Conservation (phyloP, 1,140 invertebrate species). For the Cotesia glomerata region DNA sequence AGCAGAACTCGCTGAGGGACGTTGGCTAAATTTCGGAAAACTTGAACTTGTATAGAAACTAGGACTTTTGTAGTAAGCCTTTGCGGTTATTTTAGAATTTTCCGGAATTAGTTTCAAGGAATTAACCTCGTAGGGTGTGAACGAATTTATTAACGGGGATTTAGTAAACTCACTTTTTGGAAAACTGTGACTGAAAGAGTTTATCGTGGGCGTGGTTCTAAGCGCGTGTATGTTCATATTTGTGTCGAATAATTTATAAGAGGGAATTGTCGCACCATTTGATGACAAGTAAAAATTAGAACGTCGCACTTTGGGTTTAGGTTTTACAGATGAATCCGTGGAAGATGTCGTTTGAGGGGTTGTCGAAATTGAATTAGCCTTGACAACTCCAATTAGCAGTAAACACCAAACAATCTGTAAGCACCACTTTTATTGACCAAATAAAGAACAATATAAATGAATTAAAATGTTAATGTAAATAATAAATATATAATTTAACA, state of each 20-base stretch:
- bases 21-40: background rate
- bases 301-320: background rate
- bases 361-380: background rate
- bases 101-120: background rate
- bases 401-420: slow-evolving; percentile 22
- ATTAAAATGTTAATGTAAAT: background rate
- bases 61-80: background rate
- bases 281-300: no score
- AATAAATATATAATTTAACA: background rate
- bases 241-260: no score
- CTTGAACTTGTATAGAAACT: background rate
- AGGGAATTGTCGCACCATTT: no score
- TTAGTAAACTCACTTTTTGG: background rate
- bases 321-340: background rate
- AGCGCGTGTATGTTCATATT: no score
- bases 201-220: no score
- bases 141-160: background rate
- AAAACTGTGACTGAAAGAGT: no score
- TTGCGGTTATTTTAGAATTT: background rate
- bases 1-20: background rate
- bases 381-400: background rate
- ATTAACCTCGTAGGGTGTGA: background rate
- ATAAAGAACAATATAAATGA: background rate
- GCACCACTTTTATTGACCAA: background rate
- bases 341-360: background rate